phyloP scores from a whole-genome alignment of 1,140 invertebrate species.

The Drosophila quadrilineata region DNA sequence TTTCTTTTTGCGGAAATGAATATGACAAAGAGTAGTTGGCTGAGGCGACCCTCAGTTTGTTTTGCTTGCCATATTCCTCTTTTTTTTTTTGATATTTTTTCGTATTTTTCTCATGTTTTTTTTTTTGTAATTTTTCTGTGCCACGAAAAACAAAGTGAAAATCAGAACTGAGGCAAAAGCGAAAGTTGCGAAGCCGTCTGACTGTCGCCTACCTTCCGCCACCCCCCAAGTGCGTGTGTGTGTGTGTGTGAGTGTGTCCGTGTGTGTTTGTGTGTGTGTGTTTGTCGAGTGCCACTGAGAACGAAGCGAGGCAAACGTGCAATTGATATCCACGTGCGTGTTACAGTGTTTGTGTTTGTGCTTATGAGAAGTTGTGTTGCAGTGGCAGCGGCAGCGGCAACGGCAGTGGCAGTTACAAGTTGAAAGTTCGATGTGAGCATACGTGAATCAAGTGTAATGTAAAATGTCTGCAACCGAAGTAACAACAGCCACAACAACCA shows the following conservation, averaged over 20 bases:
- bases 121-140: slow-evolving; percentile 13
- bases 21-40: slow-evolving; percentile 17
- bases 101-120: background rate
- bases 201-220: slow-evolving; percentile 12
- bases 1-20: slow-evolving; percentile 30
- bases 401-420: slow-evolving; percentile 33
- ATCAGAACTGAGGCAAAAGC: slow-evolving; percentile 16
- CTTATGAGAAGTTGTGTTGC: slow-evolving; percentile 8
- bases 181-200: slow-evolving; percentile 17
- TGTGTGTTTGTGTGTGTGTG: background rate
- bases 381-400: no score
- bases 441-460: background rate
- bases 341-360: background rate
- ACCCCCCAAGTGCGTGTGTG: no score
- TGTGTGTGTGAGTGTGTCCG: background rate
- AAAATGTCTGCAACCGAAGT: slow-evolving; percentile 27
- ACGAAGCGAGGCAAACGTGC: background rate
- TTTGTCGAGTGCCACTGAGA: no score
- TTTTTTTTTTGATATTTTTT: background rate
- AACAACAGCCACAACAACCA: slow-evolving; percentile 9
- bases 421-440: slow-evolving; percentile 29
- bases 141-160: slow-evolving; percentile 33
- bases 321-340: background rate
- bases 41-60: background rate
- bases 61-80: background rate